Base-by-base conservation (phyloP, 2,888 invertebrate genomes). In the Cephus sareptanus region DNA sequence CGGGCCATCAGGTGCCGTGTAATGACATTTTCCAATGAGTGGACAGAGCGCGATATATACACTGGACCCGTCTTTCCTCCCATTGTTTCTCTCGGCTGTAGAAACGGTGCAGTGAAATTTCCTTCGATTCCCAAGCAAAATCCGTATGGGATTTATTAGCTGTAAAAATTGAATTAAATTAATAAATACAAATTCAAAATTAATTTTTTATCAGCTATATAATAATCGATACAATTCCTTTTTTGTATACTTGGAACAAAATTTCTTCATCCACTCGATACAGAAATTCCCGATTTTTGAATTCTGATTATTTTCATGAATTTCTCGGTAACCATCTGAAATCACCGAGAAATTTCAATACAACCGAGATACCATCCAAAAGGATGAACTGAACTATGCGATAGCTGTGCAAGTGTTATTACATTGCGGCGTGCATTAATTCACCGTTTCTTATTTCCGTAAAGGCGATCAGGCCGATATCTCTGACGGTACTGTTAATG, bases 11-110 rank as follows among this genome's bases (percentile, higher is more conserved):
- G 84, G 83, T 86, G 81, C 82, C 82, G 82, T 83, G 84, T 87
- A 85, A 85, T 86, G 85, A 86, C 83, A 85, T 89, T 89, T 89
- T 87, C 87, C 88, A 86, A 86, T 87, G 85, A 86, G 81, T 85
- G 31, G 34, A 56, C 56, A 56, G 56, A 56, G 56, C 15, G 56
- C 56, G 40, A 15, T 56, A 23, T 56, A 56, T 56, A 56, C 6
- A 23, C 23, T 56, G 23, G 1, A 15, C 9, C 23, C 56, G 35
- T 56, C 2, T 23, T 56, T 1, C 6, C 6, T 56, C 56, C 56
- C 23, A 23, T 56, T 23, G 56, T 23, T 9, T 23, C 9, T 56
- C 56, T 23, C 1, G 2, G 23, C 23, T 0, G 6, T 56, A 56
- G 56, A 56, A 56, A 23, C 23, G 23, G 9, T 23, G 56, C 56